Evolutionary conservation across 2,888 invertebrate species (phyloP), one percentile per base, ranked within the genome.

Genomic region (Oscheius sp.): DNA sequence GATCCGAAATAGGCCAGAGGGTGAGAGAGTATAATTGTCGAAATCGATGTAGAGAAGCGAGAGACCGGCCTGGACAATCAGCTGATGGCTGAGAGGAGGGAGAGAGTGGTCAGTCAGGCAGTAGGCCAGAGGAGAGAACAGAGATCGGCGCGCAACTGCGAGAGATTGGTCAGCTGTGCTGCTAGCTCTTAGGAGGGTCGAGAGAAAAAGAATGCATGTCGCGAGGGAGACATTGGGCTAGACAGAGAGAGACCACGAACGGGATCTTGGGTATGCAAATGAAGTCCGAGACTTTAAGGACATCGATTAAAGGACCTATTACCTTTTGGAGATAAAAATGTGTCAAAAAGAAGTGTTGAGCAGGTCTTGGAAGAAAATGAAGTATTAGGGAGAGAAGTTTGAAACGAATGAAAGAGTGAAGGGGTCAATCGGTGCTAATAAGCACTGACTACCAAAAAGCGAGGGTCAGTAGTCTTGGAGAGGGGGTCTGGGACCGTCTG

Each of bases 21-120:
- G 42, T 42, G 42, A 29, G 29, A n/a, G 32, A 70, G 70, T 70
- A 70, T 70, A 70, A 70, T 70, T 70, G 70, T 70, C 70, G 70
- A 70, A 70, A 70, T 70, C 70, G 70, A 70, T 70, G 70, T 70
- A 42, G 51, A 59, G 59, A 29, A 11, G 32, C 11, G 59, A 35
- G 59, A 35, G 59, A 42, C 42, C 42, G 42, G 42, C 42, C 42
- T 33, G 63, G 63, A 63, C 48, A 66, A 66, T 53, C 53, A 63
- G 63, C 47, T 47, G 53, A 53, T 53, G 66, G 51, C 13, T 21
- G 21, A 47, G 63, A 10, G 65, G 32, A 48, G 51, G 51, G 66
- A 53, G 63, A 63, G 63, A 63, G n/a, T 21, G 63, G 33, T 42
- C 59, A 60, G 33, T 5, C 7, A 35, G 32, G 10, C 59, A 35